Conservation (phyloP, 2,113 vertebrate species). For the Elephantulus edwardii region DNA sequence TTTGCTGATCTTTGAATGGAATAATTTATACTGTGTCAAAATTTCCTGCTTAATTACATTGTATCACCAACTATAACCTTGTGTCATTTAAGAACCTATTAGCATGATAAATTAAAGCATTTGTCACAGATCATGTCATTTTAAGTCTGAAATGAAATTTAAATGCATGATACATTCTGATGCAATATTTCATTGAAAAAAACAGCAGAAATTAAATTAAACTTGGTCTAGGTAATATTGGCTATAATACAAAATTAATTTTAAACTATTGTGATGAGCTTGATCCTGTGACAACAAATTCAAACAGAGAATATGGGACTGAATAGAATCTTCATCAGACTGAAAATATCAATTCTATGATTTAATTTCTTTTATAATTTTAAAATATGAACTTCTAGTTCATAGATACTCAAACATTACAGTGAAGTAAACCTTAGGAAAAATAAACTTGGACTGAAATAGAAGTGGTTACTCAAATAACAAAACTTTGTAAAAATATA, state of each 20-base stretch:
- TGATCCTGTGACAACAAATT: background rate
- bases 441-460: background rate
- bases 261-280: background rate
- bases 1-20: background rate
- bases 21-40: background rate
- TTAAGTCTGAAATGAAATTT: constrained; percentile 17
- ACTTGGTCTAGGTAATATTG: background rate
- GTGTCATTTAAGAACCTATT: constrained; percentile 20
- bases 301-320: background rate
- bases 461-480: background rate
- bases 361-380: no score
- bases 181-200: background rate
- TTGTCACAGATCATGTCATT: background rate
- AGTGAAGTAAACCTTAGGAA: background rate
- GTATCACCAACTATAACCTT: background rate
- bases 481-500: background rate
- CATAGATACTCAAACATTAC: background rate
- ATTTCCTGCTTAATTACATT: background rate
- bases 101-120: background rate
- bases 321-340: background rate
- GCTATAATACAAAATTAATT: background rate
- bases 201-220: constrained; percentile 17
- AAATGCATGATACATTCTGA: background rate
- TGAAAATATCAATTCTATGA: background rate
- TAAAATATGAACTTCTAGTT: no score